A percentile compares a stretch with the other conserved stretches of the same genome.
These are phyloP conservation scores for Sebastes cheni DNA, from an alignment of 2,797 vertebrate species.

Conservation along the genomic window DNA sequence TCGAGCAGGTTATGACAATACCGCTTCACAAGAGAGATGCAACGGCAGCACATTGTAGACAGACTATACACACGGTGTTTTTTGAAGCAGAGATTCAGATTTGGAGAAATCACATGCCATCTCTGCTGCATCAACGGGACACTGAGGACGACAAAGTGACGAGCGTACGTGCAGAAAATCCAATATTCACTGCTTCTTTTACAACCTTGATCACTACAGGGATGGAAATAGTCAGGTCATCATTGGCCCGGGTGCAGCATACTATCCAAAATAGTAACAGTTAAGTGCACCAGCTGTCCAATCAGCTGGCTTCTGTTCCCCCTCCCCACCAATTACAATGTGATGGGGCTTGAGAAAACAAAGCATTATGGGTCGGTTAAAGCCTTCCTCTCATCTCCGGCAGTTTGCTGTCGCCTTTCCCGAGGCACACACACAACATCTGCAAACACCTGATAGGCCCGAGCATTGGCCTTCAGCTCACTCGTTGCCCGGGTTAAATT, in stretches of 20 bases:
- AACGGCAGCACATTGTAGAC: background rate
- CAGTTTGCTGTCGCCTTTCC: conserved; percentile 66
- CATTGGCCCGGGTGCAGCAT: conserved; percentile 55
- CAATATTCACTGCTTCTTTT: background rate
- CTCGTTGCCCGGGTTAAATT: conserved; percentile 91
- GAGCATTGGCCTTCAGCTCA: conserved; percentile 84
- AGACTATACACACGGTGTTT: background rate
- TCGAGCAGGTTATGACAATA: background rate
- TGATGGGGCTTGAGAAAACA: conserved; percentile 95
- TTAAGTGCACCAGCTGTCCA: conserved; percentile 81
- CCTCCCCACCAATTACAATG: conserved; percentile 89
- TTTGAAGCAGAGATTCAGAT: background rate
- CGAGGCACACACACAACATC: conserved; percentile 82
- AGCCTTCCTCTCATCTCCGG: conserved; percentile 83
- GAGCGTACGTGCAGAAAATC: background rate
- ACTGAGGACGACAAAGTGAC: background rate
- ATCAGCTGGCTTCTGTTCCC: conserved; percentile 85
- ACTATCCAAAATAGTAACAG: conserved; percentile 78
- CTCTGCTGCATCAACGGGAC: background rate
- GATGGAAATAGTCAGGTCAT: background rate
- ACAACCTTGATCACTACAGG: background rate
- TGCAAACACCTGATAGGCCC: conserved; percentile 95
- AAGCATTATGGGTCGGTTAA: conserved; percentile 91
- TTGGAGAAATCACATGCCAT: background rate
- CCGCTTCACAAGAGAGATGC: background rate